A percentile compares a stretch with the other conserved stretches of the same genome.
These are phyloP conservation scores for Nomada lathburiana DNA, from an alignment of 2,888 invertebrate species.

Conservation along the genomic window DNA sequence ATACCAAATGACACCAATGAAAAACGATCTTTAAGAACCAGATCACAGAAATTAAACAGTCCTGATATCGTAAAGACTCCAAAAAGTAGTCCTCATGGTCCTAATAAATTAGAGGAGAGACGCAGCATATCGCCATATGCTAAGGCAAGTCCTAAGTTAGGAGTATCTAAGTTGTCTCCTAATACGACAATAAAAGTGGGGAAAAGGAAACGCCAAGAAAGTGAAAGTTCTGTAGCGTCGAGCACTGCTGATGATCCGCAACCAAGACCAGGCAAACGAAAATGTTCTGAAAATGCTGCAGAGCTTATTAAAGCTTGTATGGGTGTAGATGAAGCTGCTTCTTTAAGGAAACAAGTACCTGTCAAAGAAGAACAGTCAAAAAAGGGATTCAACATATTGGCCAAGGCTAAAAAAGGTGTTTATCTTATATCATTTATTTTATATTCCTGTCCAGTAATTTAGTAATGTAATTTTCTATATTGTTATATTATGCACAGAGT, in stretches of 20 bases:
- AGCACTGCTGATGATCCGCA: slow-evolving; percentile 86
- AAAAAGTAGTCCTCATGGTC: slow-evolving; percentile 81
- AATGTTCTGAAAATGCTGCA: slow-evolving; percentile 87
- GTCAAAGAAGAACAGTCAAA: slow-evolving; percentile 82
- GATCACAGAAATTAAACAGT: slow-evolving; percentile 83
- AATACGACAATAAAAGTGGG: slow-evolving; percentile 81
- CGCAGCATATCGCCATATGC: slow-evolving; percentile 83
- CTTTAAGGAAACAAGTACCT: slow-evolving; percentile 84
- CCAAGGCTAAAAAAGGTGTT: slow-evolving; percentile 83
- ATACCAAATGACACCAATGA: slow-evolving; percentile 89
- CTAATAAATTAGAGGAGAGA: slow-evolving; percentile 79
- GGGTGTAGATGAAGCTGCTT: slow-evolving; percentile 84
- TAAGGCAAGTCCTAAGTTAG: slow-evolving; percentile 83
- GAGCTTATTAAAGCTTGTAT: slow-evolving; percentile 87
- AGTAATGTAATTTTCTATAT: slow-evolving; percentile 40
- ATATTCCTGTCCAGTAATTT: slow-evolving; percentile 30
- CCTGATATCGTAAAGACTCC: slow-evolving; percentile 82
- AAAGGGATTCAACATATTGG: slow-evolving; percentile 82
- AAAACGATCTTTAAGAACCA: slow-evolving; percentile 84
- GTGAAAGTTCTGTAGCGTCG: slow-evolving; percentile 90
- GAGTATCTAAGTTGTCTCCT: slow-evolving; percentile 75
- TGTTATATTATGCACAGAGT: slow-evolving; percentile 45
- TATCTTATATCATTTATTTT: slow-evolving; percentile 59
- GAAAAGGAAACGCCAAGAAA: slow-evolving; percentile 92
- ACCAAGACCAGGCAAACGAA: slow-evolving; percentile 86